These are phyloP conservation scores for Odontothrips loti DNA, from an alignment of 2,888 invertebrate genomes.

Conservation along the genomic window DNA sequence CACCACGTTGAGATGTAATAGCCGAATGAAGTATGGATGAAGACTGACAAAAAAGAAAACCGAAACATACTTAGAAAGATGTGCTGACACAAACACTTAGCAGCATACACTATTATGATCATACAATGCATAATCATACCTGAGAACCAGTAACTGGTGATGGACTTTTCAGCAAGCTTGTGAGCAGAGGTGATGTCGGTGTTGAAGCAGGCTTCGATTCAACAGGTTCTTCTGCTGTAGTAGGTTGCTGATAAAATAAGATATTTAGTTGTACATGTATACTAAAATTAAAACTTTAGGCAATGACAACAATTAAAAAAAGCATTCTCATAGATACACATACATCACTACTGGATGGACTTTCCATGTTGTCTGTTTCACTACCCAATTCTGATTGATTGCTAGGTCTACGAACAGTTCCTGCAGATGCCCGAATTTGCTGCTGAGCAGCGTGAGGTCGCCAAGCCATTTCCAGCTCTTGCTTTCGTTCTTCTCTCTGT, in stretches of 20 bases:
- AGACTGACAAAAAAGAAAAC: not conserved
- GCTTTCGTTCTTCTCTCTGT: constrained; percentile 62
- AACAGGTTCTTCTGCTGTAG: constrained; percentile 38
- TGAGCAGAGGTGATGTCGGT: constrained; percentile 62
- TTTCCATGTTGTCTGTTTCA: constrained; percentile 37
- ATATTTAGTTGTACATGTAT: constrained; percentile 37
- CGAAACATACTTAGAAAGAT: not conserved
- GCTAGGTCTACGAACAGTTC: not conserved
- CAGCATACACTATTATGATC: not conserved
- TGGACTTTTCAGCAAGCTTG: constrained; percentile 73
- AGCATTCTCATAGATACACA: too few relatives aligned
- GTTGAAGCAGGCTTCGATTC: constrained; percentile 39
- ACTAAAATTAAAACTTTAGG: not conserved
- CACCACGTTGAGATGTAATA: constrained; percentile 45
- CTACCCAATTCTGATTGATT: constrained; percentile 37
- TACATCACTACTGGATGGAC: constrained; percentile 3
- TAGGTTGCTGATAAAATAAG: not conserved
- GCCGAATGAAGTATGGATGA: constrained; percentile 40
- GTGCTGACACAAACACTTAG: too few relatives aligned
- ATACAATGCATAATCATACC: constrained; percentile 40
- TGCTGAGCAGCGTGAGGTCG: constrained; percentile 46
- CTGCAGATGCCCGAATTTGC: not conserved
- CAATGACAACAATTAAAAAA: not conserved
- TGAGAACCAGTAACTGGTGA: constrained; percentile 49
- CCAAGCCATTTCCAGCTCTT: constrained; percentile 59